Evolutionary conservation across 2,888 invertebrate genomes (phyloP), one percentile per base, ranked within the genome.

Genomic region (Perdita meconis): DNA sequence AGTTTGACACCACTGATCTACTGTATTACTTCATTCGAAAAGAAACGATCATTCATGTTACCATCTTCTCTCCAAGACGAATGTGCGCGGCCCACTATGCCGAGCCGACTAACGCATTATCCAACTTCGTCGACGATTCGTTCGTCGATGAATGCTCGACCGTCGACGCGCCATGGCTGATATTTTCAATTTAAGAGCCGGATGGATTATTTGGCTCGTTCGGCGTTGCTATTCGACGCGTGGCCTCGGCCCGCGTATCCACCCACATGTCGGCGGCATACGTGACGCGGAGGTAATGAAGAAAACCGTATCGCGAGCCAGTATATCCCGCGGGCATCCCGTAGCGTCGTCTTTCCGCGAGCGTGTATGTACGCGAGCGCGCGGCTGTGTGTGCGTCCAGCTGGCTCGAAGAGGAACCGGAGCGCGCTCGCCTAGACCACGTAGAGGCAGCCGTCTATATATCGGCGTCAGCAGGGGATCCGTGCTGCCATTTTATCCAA

Each of bases 401-500:
- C 80, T 70, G 80, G n/a, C 59, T 55, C 36, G 63, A 64, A 34
- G 40, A 53, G 67, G 19, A 67, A 22, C 19, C n/a, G n/a, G n/a
- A n/a, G n/a, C n/a, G n/a, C 26, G 56, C 44, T 22, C 57, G 67
- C 24, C 64, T 75, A 64, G 69, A 83, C 79, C 65, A 79, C 82
- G 71, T 74, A 69, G 73, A 65, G 44, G 56, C 30, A 50, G 56
- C 30, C 55, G 72, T 66, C 75, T 73, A 40, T 76, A 78, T 74
- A 85, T 79, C 82, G 79, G 71, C 86, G 82, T 88, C 87, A 88
- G 86, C 88, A 86, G 83, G 82, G 84, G 85, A 88, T 90, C 84
- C 86, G 83, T 81, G 86, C 83, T 83, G 88, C 89, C 90, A 90
- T 91, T 91, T 91, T 91, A 89, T 90, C 89, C 89, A 91, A 90